Evolutionary conservation across 2,797 vertebrate genomes (phyloP).

Genomic region (Yasuhikotakia modesta): DNA sequence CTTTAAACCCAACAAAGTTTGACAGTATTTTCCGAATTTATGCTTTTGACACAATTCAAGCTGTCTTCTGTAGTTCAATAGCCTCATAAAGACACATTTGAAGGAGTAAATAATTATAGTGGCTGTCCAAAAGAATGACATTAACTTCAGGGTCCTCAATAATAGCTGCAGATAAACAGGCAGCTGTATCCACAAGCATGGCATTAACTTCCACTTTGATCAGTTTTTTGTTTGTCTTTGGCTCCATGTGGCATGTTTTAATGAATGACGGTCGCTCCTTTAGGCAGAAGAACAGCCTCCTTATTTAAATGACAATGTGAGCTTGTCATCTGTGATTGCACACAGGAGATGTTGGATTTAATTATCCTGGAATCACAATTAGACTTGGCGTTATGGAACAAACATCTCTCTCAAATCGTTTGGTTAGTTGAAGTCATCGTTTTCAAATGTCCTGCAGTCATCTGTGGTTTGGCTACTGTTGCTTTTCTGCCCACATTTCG

Average conservation of each 20-base stretch:
- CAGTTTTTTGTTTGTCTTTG: conserved; percentile 25
- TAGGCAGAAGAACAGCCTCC: conserved; percentile 17
- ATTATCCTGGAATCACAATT: conserved; percentile 21
- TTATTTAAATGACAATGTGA: conserved; percentile 39
- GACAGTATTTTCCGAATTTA: not conserved
- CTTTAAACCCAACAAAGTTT: not conserved
- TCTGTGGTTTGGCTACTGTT: conserved; percentile 5
- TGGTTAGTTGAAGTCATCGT: not conserved
- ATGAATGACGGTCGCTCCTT: conserved; percentile 16
- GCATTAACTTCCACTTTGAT: conserved; percentile 25
- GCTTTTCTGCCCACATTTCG: not conserved
- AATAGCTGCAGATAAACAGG: not conserved
- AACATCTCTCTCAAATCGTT: conserved; percentile 2
- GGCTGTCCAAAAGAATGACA: conserved; percentile 18
- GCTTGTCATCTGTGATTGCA: conserved; percentile 36
- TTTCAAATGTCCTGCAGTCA: not conserved
- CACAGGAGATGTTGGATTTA: conserved; percentile 6
- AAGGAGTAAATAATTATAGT: not conserved
- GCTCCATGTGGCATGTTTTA: conserved; percentile 28
- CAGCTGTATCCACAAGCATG: conserved; percentile 20
- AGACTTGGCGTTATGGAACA: conserved; percentile 3
- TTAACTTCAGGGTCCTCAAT: not conserved
- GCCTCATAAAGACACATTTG: not conserved
- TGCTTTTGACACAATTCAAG: not conserved
- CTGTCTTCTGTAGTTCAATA: not conserved